Conservation (phyloP, 2,888 invertebrate species). For the Palloptera scutellata region DNA sequence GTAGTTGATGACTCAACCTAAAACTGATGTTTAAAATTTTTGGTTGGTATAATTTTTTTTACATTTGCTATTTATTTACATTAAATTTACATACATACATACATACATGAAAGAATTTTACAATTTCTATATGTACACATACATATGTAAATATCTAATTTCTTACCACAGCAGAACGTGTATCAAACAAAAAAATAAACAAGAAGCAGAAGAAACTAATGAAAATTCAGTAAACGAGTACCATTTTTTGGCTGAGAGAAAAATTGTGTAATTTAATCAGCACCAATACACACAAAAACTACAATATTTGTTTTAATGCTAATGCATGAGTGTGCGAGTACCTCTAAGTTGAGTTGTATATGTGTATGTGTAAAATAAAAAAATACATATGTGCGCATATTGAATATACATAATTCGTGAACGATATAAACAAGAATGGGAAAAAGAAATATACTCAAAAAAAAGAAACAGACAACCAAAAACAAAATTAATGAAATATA, state of each 20-base stretch:
- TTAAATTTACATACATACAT: background rate
- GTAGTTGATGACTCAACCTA: too few relatives aligned
- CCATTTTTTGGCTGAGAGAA: conserved; percentile 8
- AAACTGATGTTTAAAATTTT: too few relatives aligned
- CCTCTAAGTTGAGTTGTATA: background rate
- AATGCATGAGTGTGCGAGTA: conserved; percentile 19
- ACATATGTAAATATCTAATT: background rate
- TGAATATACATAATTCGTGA: background rate
- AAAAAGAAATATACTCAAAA: background rate
- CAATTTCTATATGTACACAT: background rate
- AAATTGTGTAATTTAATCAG: conserved; percentile 27
- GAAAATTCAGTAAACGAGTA: background rate
- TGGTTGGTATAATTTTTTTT: too few relatives aligned
- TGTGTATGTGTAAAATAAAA: background rate
- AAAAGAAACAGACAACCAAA: too few relatives aligned
- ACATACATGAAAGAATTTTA: background rate
- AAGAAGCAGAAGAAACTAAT: background rate
- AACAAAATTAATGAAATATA: too few relatives aligned
- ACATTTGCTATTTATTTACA: too few relatives aligned
- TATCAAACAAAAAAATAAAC: too few relatives aligned
- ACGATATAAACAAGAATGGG: background rate
- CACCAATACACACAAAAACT: conserved; percentile 19
- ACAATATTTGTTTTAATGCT: conserved; percentile 25
- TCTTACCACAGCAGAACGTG: too few relatives aligned
- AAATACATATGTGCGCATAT: background rate